phyloP scores from a whole-genome alignment of 2,113 vertebrate species.

The Callionymus lyra region DNA sequence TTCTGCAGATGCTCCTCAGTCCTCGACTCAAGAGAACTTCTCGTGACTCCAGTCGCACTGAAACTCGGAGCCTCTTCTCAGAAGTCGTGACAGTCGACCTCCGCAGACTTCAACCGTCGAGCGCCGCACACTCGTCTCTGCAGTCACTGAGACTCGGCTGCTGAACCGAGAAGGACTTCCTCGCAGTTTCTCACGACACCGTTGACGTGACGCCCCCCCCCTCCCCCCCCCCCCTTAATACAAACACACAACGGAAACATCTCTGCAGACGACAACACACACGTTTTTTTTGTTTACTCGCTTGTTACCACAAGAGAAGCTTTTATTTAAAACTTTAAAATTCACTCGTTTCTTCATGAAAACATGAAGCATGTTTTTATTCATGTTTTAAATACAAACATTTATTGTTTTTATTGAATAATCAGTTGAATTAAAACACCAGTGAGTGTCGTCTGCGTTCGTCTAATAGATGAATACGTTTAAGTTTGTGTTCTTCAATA shows the following conservation, averaged over 20 bases:
- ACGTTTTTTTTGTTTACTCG: background rate
- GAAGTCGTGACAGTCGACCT: constrained; percentile 55
- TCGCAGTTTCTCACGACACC: constrained; percentile 50
- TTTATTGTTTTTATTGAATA: too few species aligned
- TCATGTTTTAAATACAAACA: too few species aligned
- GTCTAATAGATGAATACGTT: too few species aligned
- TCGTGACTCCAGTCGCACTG: constrained; percentile 53
- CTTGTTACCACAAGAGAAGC: constrained; percentile 16
- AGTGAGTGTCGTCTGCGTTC: too few species aligned
- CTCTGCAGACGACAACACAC: constrained; percentile 11
- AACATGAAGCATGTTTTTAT: too few species aligned
- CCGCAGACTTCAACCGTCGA: constrained; percentile 35
- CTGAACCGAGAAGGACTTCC: constrained; percentile 51
- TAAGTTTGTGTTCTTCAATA: too few species aligned
- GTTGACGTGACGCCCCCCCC: too few species aligned
- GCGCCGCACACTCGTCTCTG: constrained; percentile 37
- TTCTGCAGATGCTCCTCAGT: background rate
- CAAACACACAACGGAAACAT: constrained; percentile 37
- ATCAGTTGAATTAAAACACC: too few species aligned
- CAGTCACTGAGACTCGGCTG: constrained; percentile 60
- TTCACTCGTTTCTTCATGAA: too few species aligned
- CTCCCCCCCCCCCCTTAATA: constrained; percentile 35
- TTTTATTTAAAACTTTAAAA: too few species aligned
- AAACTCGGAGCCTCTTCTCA: constrained; percentile 52
- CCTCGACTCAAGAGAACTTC: constrained; percentile 7